Evolutionary conservation across 2,113 vertebrate genomes (phyloP).

Genomic region (Gambusia holbrooki): DNA sequence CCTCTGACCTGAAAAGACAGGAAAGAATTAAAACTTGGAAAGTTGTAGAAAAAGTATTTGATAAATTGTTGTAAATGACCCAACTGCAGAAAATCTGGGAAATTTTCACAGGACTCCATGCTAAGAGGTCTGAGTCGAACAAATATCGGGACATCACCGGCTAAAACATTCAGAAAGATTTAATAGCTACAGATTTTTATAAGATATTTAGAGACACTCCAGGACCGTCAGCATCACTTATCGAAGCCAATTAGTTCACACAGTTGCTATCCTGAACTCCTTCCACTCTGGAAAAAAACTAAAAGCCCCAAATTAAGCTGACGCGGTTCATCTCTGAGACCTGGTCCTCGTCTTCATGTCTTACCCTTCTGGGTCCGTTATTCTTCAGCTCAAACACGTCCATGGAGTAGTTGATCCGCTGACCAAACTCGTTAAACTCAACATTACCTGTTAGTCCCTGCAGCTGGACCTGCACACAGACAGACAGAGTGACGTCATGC

Average conservation of each 20-base stretch:
- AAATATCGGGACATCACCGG: too few relatives aligned
- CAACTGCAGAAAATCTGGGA: too few relatives aligned
- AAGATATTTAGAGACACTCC: too few relatives aligned
- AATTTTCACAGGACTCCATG: too few relatives aligned
- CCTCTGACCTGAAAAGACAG: too few relatives aligned
- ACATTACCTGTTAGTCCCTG: conserved; percentile 98
- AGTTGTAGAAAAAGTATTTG: too few relatives aligned
- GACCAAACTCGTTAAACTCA: conserved; percentile 97
- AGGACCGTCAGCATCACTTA: not conserved
- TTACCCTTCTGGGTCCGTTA: conserved; percentile 92
- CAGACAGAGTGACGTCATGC: not conserved
- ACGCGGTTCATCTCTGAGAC: not conserved
- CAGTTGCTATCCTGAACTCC: not conserved
- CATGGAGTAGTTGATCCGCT: conserved; percentile 98
- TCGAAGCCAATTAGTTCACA: not conserved
- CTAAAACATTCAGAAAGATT: too few relatives aligned
- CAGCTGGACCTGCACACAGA: conserved; percentile 88
- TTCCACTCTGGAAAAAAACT: not conserved
- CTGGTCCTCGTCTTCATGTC: conserved; percentile 29
- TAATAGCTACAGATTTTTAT: too few relatives aligned
- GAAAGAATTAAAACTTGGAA: too few relatives aligned
- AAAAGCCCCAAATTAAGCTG: not conserved
- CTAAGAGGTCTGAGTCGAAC: too few relatives aligned
- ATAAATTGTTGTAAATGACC: too few relatives aligned
- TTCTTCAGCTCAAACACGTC: conserved; percentile 98